Percentiles rank a stretch among this genome's conserved stretches.
phyloP scores from a whole-genome alignment of 2,797 vertebrate genomes.

The Notamacropus eugenii region DNA sequence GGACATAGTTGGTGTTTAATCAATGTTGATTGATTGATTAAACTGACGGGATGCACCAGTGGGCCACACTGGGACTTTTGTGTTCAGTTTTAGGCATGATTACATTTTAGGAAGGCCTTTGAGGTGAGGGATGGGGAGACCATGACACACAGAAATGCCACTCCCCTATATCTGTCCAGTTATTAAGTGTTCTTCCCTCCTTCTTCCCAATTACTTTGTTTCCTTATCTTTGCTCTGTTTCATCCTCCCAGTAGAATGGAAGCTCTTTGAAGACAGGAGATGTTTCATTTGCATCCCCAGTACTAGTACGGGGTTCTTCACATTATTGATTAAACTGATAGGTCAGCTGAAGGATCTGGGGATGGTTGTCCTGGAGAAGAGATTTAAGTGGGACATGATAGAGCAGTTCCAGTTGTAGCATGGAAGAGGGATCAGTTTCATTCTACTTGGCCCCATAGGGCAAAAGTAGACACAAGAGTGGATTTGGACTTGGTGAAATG shows the following conservation, averaged over 20 bases:
- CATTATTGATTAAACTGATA: background rate
- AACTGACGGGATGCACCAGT: background rate
- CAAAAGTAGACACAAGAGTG: background rate
- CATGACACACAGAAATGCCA: background rate
- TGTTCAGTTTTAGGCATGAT: background rate
- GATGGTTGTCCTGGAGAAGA: background rate
- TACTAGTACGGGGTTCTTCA: background rate
- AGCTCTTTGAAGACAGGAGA: background rate
- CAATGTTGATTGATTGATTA: background rate
- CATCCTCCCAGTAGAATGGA: background rate
- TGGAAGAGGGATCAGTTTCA: background rate
- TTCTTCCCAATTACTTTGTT: background rate
- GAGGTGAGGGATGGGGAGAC: background rate
- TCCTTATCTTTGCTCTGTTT: background rate
- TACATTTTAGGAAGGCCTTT: background rate
- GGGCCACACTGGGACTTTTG: background rate
- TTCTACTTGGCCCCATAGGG: background rate
- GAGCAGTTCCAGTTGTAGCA: background rate
- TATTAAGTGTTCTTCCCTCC: background rate
- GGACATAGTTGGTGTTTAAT: background rate
- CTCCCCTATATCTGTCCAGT: background rate
- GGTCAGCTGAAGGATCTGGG: background rate
- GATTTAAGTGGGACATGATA: background rate
- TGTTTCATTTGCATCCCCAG: background rate
- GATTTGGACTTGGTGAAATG: background rate